Percentiles rank a stretch among this genome's conserved stretches.
phyloP scores from a whole-genome alignment of 2,797 vertebrate species.

The Sebastiscus albofasciatus region DNA sequence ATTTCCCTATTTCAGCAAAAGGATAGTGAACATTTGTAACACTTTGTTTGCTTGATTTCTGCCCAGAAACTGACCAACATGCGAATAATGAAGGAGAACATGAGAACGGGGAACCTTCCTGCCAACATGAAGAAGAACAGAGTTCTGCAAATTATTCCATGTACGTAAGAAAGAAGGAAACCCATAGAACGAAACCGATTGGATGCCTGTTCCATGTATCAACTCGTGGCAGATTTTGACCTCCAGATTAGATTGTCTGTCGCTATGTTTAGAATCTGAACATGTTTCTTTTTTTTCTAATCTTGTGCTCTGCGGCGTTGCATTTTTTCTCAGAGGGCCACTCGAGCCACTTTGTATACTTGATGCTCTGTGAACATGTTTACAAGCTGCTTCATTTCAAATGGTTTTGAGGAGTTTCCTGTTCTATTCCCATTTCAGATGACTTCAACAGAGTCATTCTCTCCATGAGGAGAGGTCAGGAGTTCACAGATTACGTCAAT shows the following conservation, averaged over 20 bases:
- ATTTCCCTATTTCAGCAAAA: background rate
- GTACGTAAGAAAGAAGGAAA: conserved; percentile 79
- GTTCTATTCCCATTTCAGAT: conserved; percentile 78
- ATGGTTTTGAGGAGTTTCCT: background rate
- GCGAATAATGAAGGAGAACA: conserved; percentile 98
- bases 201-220: background rate
- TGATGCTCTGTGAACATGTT: background rate
- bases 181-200: background rate
- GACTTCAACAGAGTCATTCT: conserved; percentile 98
- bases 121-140: conserved; percentile 99
- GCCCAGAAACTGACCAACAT: conserved; percentile 95
- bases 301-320: background rate
- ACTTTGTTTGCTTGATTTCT: background rate
- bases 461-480: conserved; percentile 97
- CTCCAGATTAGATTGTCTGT: background rate
- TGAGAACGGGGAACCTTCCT: conserved; percentile 95
- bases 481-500: conserved; percentile 96
- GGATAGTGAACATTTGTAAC: background rate
- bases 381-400: background rate
- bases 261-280: background rate
- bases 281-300: background rate
- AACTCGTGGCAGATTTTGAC: background rate
- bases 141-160: conserved; percentile 98
- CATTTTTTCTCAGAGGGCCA: background rate
- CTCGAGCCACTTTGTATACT: background rate